Evolutionary conservation across 2,113 vertebrate species (phyloP).

Genomic region (Bujurquina vittata): DNA sequence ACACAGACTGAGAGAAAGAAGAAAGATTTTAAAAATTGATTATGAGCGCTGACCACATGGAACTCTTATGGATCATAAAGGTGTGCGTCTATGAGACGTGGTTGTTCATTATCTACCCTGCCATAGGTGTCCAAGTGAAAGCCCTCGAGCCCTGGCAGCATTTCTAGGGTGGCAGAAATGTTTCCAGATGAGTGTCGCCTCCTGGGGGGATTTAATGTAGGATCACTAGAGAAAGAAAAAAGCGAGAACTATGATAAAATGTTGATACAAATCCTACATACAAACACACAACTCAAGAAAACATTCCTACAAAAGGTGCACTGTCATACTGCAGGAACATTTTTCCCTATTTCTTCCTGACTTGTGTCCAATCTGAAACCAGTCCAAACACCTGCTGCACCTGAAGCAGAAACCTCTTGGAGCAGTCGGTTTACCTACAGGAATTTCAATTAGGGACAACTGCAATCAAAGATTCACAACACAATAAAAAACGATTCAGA

Average conservation of each 20-base stretch:
- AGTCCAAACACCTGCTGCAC: background rate
- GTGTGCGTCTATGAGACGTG: background rate
- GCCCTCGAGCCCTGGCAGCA: slow-evolving; percentile 92
- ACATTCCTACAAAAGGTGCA: too few relatives aligned
- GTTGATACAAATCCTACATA: background rate
- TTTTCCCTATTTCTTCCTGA: background rate
- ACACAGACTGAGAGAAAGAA: slow-evolving; percentile 84
- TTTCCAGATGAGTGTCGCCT: slow-evolving; percentile 93
- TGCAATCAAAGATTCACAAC: background rate
- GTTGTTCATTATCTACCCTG: slow-evolving; percentile 78
- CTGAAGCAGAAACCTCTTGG: background rate
- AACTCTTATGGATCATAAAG: background rate
- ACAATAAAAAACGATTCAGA: background rate
- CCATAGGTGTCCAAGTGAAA: slow-evolving; percentile 92
- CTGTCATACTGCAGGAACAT: background rate
- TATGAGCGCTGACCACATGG: background rate
- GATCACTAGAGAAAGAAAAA: slow-evolving; percentile 80
- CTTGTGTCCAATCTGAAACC: background rate
- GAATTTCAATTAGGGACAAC: background rate
- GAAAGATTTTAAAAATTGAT: background rate
- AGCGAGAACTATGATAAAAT: background rate
- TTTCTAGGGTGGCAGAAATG: slow-evolving; percentile 88
- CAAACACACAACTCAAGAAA: background rate
- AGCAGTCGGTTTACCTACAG: background rate
- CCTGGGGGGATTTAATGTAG: slow-evolving; percentile 87